Base-by-base conservation (phyloP, 2,888 invertebrate genomes). In the Tolmerus cingulatus region DNA sequence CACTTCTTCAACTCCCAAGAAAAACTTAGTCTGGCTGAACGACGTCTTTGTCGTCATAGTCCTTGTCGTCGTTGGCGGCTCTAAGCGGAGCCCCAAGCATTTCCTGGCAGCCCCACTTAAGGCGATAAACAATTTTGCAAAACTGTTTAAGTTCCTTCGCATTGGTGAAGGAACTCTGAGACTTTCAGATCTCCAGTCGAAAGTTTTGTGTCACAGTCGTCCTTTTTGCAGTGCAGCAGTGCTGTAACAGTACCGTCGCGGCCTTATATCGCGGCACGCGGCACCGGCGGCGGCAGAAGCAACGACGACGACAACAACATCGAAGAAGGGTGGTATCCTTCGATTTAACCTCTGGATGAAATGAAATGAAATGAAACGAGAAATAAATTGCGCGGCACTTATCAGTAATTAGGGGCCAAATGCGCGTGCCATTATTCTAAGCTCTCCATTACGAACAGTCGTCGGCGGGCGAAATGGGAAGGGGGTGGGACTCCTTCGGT, bases 351-450 rank as follows among this genome's bases (percentile, higher is more conserved):
- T 74, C 43, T 16, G 40, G 43, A 40, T 40, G 40, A 40, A 40
- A 74, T 85, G 85, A 85, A 85, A 74, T 74, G 85, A 74, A 55
- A 76, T 81, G 86, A 86, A 86, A 86, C 51, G 86, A 74, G 82
- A 86, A 86, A 86, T 87, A 87, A 87, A 87, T 87, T 87, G 87
- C 82, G 66, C 55, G 76, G 86, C 84, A 87, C 86, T 86, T 86
- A 86, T 86, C 86, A 76, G 57, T 79, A 87, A 86, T 86, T 87
- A 82, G 82, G 86, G 87, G 86, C 82, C 86, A 87, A 87, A 87
- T 87, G 76, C 81, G 85, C 85, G 74, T 82, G 79, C 77, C 87
- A 87, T 87, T 87, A 87, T 76, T 87, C 76, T 82, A 76, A 82
- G 81, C 86, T 87, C 66, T 87, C 86, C 81, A 87, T 82, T 87